Percentiles rank a stretch among this genome's conserved stretches.
Evolutionary conservation across 2,888 invertebrate species (phyloP).

Genomic region (Phaonia tiefii): DNA sequence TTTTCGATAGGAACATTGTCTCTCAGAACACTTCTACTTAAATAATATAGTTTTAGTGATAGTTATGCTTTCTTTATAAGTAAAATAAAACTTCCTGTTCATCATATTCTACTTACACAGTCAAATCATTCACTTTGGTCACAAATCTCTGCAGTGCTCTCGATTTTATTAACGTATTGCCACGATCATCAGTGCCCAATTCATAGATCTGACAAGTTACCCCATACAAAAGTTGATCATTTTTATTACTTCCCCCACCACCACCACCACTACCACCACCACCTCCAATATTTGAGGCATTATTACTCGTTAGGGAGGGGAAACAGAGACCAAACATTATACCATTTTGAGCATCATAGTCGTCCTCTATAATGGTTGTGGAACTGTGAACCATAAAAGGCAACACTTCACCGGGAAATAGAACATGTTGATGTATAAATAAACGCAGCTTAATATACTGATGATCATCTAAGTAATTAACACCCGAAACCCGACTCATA

Average conservation of each 20-base stretch:
- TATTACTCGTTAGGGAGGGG: constrained; percentile 71
- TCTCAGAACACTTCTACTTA: no score
- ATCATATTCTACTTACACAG: constrained; percentile 71
- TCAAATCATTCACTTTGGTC: constrained; percentile 74
- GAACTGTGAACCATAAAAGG: constrained; percentile 84
- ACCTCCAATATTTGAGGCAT: constrained; percentile 46
- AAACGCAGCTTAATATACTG: constrained; percentile 82
- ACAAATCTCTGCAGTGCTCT: constrained; percentile 89
- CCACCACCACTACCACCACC: constrained; percentile 4
- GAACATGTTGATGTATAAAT: constrained; percentile 83
- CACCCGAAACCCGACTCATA: constrained; percentile 84
- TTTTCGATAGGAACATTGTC: no score
- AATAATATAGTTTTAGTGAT: no score
- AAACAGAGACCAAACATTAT: constrained; percentile 79
- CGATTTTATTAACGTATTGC: constrained; percentile 85
- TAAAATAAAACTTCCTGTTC: no score
- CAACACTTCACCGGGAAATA: constrained; percentile 90
- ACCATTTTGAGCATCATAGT: constrained; percentile 75
- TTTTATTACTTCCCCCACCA: constrained; percentile 30
- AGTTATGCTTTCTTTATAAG: no score
- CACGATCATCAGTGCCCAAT: constrained; percentile 75
- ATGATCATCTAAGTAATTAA: constrained; percentile 84
- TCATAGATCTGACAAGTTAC: constrained; percentile 81
- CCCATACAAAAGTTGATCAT: constrained; percentile 73
- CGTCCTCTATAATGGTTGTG: constrained; percentile 76